Conservation (phyloP, 2,888 invertebrate species). For the Volucella zonaria region DNA sequence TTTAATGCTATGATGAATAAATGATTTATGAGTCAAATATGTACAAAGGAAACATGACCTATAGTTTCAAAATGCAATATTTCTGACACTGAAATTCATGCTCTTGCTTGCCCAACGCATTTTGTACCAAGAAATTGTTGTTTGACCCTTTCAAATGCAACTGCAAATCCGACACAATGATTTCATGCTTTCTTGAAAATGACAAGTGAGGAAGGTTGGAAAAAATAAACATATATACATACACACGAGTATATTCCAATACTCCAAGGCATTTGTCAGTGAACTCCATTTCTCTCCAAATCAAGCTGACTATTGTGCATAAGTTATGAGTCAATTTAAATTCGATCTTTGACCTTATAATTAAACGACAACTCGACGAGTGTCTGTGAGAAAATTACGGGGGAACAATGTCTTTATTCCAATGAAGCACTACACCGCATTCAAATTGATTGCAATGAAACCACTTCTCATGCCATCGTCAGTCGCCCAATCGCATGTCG, state of each 20-base stretch:
- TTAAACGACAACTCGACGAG: slow-evolving; percentile 26
- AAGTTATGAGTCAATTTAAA: slow-evolving; percentile 77
- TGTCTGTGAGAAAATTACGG: slow-evolving; percentile 47
- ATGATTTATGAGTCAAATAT: too few species aligned
- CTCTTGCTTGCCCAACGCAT: too few species aligned
- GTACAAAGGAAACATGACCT: too few species aligned
- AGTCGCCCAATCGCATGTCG: not conserved
- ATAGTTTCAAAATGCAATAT: too few species aligned
- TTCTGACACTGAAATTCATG: too few species aligned
- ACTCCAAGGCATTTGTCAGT: slow-evolving; percentile 33
- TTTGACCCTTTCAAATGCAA: too few species aligned
- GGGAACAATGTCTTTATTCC: slow-evolving; percentile 36
- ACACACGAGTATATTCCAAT: slow-evolving; percentile 5
- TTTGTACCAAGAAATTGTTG: too few species aligned
- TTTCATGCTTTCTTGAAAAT: not conserved
- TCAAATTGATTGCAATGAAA: not conserved
- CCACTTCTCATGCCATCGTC: not conserved
- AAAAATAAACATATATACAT: not conserved
- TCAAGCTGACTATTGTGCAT: slow-evolving; percentile 61
- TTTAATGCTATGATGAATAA: too few species aligned
- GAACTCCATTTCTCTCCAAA: slow-evolving; percentile 45
- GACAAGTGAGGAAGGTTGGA: not conserved
- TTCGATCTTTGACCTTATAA: slow-evolving; percentile 75
- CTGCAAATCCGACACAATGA: too few species aligned
- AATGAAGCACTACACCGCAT: slow-evolving; percentile 38